Evolutionary conservation across 2,797 vertebrate genomes (phyloP).

Genomic region (Melanogrammus aeglefinus): DNA sequence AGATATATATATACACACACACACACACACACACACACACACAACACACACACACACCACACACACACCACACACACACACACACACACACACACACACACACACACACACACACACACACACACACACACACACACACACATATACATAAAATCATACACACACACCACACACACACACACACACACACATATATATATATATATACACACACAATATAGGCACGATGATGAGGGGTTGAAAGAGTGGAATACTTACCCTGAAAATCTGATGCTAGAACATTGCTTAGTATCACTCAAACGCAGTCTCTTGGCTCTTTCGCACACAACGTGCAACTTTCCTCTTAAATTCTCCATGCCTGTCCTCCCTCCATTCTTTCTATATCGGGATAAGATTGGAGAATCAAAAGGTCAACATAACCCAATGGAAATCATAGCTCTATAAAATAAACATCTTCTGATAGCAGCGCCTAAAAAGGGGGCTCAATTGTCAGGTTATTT

Average conservation of each 20-base stretch:
- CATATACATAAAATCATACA: no score
- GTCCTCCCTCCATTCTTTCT: constrained; percentile 99
- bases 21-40: no score
- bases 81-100: no score
- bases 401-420: not conserved
- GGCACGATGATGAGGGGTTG: not conserved
- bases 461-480: not conserved
- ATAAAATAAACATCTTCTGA: not conserved
- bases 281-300: constrained; percentile 95
- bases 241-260: constrained; percentile 75
- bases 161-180: no score
- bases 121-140: no score
- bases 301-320: constrained; percentile 99
- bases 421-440: not conserved
- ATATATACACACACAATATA: no score
- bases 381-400: constrained; percentile 32
- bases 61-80: no score
- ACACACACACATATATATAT: no score
- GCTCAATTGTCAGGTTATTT: not conserved
- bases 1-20: no score
- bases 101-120: no score
- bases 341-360: constrained; percentile 98
- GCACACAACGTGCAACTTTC: constrained; percentile 99
- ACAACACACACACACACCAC: no score
- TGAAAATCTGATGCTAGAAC: constrained; percentile 95